Conservation (phyloP, 2,888 invertebrate species). For the Fissipunctia ypsillon region DNA sequence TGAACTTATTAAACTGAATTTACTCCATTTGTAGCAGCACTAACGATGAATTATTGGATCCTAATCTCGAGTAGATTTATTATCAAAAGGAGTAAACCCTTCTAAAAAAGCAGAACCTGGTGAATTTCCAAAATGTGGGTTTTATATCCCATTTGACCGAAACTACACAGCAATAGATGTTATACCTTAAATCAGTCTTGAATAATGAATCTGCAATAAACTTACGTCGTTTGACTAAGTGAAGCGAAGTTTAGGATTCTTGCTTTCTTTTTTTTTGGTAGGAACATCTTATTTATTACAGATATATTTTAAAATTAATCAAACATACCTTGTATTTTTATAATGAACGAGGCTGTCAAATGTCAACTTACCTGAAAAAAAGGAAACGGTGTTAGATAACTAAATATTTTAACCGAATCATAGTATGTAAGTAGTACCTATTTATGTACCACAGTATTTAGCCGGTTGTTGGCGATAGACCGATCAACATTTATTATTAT, state of each 20-base stretch:
- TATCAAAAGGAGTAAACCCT: constrained; percentile 18
- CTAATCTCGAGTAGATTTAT: constrained; percentile 31
- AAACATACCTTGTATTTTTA: constrained; percentile 29
- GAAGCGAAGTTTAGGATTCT: background rate
- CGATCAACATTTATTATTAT: background rate
- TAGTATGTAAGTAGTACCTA: no score
- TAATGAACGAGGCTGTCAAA: background rate
- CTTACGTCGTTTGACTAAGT: background rate
- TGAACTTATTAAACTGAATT: constrained; percentile 87
- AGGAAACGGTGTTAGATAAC: background rate
- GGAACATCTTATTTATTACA: background rate
- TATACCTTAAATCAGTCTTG: constrained; percentile 11
- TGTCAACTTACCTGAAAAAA: constrained; percentile 56
- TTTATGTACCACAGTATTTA: background rate
- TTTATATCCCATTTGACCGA: constrained; percentile 5
- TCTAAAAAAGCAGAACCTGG: background rate
- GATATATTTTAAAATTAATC: background rate
- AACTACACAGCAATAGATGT: constrained; percentile 9
- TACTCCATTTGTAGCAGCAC: constrained; percentile 74
- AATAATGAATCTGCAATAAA: constrained; percentile 41
- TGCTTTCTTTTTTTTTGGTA: background rate
- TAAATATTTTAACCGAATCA: background rate
- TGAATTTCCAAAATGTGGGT: background rate
- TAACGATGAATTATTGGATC: constrained; percentile 81
- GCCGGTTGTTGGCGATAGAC: background rate